phyloP scores from a whole-genome alignment of 2,888 invertebrate species.

The Dinocampus coccinellae region DNA sequence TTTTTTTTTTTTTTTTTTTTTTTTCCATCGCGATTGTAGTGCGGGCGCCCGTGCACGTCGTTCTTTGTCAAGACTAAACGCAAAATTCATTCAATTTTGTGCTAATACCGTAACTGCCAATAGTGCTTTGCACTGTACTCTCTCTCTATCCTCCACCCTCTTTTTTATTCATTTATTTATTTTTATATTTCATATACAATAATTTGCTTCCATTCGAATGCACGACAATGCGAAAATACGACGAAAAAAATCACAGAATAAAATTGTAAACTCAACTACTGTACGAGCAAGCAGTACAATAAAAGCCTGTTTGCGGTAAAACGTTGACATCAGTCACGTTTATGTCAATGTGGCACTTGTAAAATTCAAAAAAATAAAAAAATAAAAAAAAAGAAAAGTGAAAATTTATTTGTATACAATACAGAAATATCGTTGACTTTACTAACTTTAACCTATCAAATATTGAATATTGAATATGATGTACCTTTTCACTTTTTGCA shows the following conservation, averaged over 20 bases:
- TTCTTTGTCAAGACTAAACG: slow-evolving; percentile 31
- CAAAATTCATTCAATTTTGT: slow-evolving; percentile 35
- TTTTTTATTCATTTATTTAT: neutral
- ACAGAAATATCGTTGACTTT: no score
- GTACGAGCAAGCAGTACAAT: slow-evolving; percentile 47
- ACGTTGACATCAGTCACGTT: slow-evolving; percentile 31
- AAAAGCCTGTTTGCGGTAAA: slow-evolving; percentile 51
- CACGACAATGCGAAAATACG: no score
- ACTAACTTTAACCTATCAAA: no score
- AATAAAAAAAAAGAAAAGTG: slow-evolving; percentile 7
- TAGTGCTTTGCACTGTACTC: slow-evolving; percentile 4
- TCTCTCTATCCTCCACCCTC: neutral
- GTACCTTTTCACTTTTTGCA: no score
- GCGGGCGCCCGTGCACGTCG: slow-evolving; percentile 2
- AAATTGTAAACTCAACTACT: slow-evolving; percentile 27
- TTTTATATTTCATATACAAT: slow-evolving; percentile 39
- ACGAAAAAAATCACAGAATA: slow-evolving; percentile 29
- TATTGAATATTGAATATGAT: no score
- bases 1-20: no score
- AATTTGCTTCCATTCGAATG: slow-evolving; percentile 55
- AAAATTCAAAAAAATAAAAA: slow-evolving; percentile 16
- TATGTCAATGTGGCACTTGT: neutral
- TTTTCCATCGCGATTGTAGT: neutral
- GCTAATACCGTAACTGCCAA: slow-evolving; percentile 27
- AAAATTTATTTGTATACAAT: neutral